These are phyloP conservation scores for Campoletis raptor DNA, from an alignment of 2,888 invertebrate genomes.

Conservation along the genomic window DNA sequence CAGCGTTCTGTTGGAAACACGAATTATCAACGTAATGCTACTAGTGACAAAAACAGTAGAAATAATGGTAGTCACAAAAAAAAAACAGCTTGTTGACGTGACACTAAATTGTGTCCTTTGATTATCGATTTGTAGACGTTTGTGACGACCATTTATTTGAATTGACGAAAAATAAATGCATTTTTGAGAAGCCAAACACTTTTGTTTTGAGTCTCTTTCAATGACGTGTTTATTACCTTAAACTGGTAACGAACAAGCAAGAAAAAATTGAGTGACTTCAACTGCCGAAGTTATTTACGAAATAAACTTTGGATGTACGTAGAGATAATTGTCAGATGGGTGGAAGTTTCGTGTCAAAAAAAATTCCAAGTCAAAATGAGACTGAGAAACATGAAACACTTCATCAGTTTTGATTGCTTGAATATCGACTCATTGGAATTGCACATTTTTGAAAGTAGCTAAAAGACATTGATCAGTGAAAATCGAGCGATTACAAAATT, in stretches of 20 bases:
- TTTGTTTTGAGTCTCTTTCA: background rate
- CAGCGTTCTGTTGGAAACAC: slow-evolving; percentile 20
- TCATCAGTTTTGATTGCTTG: too few species aligned
- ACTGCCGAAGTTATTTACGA: background rate
- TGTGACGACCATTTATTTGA: background rate
- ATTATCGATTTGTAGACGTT: slow-evolving; percentile 16
- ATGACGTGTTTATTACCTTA: background rate
- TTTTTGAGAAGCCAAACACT: background rate
- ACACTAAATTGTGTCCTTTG: background rate
- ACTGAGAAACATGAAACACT: too few species aligned
- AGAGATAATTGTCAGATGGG: background rate
- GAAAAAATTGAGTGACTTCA: background rate
- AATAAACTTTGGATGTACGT: background rate
- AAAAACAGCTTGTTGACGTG: background rate
- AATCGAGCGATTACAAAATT: background rate
- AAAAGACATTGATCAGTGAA: background rate
- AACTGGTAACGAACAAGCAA: background rate
- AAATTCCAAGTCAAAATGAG: too few species aligned
- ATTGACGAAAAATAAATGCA: background rate
- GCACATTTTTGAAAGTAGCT: background rate
- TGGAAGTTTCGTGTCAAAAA: too few species aligned
- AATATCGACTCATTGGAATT: background rate
- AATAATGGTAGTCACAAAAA: background rate
- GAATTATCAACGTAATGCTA: slow-evolving; percentile 24
- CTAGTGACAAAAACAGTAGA: background rate